Base-by-base conservation (phyloP, 2,797 vertebrate species). In the Leptodactylus fallax region DNA sequence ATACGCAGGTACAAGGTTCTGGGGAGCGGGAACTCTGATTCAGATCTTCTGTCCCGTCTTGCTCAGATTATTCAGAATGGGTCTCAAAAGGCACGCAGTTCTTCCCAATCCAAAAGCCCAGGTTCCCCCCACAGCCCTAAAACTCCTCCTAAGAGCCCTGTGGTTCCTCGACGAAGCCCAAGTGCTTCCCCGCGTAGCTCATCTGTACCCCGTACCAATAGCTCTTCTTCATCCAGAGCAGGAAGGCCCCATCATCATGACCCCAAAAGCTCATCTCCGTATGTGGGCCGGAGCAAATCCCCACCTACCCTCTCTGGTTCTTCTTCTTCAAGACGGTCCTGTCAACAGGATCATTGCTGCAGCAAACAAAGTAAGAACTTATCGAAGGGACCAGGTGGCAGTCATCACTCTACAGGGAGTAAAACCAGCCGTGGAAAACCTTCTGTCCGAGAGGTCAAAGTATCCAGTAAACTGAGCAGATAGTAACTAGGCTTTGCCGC, bases 241-340 rank as follows among this genome's bases (percentile, higher is more conserved):
- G 98, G 97, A 85, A 95, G 96, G 91, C 95, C 97, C 0, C 92
- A 94, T 53, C 93, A 96, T 77, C 96, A 96, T 19, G 96, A 98
- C n/a, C 94, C 95, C 91, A 95, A 94, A 93, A 96, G 94, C 92
- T 94, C 95, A 69, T 95, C 95, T 82, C 94, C 95, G 5, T 95
- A 96, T 92, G 92, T 97, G 87, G 97, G 96, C 89, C 97, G 97
- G 89, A 98, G 97, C 95, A 97, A 95, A 93, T 99, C 98, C 0
- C 98, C 98, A 49, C 98, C 98, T 78, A 99, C 97, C 93, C 97
- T 97, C 92, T 99, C 98, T 6, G 97, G 97, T 90, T 98, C 98
- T 1, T 98, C 98, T 0, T 98, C 98, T 6, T 96, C 95, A 69
- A 96, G 96, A 82, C 97, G 97, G 90, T 96, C 96, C 92, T 97